Evolutionary conservation across 2,888 invertebrate species (phyloP).

Genomic region (Caenorhabditis wallacei): DNA sequence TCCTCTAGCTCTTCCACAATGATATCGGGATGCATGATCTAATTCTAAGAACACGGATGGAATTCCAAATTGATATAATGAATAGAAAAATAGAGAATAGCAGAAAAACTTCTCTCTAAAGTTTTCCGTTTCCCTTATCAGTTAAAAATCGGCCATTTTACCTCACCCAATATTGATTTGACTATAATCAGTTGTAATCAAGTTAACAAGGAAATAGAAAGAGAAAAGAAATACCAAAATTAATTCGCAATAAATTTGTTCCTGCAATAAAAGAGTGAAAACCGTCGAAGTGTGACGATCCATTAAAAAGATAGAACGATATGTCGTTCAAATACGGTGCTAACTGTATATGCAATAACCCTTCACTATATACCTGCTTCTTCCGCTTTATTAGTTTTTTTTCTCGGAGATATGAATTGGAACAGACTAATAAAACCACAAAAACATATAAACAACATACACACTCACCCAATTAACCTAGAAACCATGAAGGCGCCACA

Average conservation of each 20-base stretch:
- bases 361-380: too few relatives aligned
- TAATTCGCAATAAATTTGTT: neutral
- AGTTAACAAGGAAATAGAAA: neutral
- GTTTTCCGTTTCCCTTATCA: neutral
- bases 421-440: neutral
- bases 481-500: slow-evolving; percentile 7
- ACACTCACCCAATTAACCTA: slow-evolving; percentile 21
- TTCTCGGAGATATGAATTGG: neutral
- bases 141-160: neutral
- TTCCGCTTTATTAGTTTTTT: too few relatives aligned
- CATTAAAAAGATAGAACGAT: too few relatives aligned
- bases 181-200: neutral
- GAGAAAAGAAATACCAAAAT: neutral
- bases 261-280: too few relatives aligned
- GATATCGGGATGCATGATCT: slow-evolving; percentile 56
- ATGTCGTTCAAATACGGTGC: too few relatives aligned
- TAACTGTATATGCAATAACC: too few relatives aligned
- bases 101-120: neutral
- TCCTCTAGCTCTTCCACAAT: slow-evolving; percentile 47
- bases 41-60: neutral
- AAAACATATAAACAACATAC: neutral
- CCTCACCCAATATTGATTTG: neutral
- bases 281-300: too few relatives aligned
- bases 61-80: neutral
- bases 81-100: neutral